Percentiles rank a stretch among this genome's conserved stretches.
Evolutionary conservation across 1,140 invertebrate genomes (phyloP).

Genomic region (Procambarus clarkii): DNA sequence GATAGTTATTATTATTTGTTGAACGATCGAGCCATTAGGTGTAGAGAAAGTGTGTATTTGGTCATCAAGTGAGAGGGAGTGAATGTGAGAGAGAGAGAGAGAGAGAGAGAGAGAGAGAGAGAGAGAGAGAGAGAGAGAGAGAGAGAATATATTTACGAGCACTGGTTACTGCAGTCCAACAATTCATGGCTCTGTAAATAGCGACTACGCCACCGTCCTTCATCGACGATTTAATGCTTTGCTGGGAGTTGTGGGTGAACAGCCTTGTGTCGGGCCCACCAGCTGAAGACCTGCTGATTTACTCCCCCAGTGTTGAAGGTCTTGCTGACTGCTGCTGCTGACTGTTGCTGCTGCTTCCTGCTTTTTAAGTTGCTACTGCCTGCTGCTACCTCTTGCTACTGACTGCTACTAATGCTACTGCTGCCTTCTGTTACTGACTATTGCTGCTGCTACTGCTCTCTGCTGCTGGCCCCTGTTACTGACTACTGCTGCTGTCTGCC

Average conservation of each 20-base stretch:
- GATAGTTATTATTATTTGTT: constrained; percentile 2
- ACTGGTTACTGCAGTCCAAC: constrained; percentile 10
- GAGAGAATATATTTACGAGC: not conserved
- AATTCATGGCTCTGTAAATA: constrained; percentile 20
- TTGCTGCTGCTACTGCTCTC: no score
- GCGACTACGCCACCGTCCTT: constrained; percentile 9
- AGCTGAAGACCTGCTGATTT: not conserved
- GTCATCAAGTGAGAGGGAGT: not conserved
- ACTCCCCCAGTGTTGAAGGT: no score
- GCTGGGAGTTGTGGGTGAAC: not conserved
- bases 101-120: no score
- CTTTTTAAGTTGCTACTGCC: no score
- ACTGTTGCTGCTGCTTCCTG: no score
- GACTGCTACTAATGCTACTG: no score
- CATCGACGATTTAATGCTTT: not conserved
- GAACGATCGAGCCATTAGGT: not conserved
- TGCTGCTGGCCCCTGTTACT: no score
- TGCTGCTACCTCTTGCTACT: no score
- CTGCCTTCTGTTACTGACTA: no score
- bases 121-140: no score
- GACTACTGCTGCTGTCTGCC: no score
- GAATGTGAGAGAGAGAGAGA: not conserved
- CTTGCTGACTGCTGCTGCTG: no score
- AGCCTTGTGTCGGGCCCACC: not conserved
- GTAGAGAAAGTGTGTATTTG: not conserved